Evolutionary conservation across 2,113 vertebrate genomes (phyloP).

Genomic region (Chiloscyllium plagiosum): DNA sequence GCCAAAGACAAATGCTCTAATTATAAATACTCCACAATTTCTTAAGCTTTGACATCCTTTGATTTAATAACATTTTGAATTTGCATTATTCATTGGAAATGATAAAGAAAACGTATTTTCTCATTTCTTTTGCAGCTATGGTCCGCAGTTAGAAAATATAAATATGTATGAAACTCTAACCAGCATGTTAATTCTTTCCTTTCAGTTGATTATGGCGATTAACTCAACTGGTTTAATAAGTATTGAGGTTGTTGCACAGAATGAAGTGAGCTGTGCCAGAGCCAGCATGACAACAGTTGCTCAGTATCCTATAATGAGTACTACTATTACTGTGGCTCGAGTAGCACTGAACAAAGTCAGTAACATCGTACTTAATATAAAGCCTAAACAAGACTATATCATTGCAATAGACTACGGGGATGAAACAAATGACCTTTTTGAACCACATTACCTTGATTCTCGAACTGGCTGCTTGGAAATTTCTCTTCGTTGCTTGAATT

Average conservation of each 20-base stretch:
- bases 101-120: background rate
- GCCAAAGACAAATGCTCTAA: background rate
- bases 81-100: background rate
- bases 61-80: background rate
- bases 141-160: background rate
- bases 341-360: background rate
- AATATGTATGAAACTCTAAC: background rate
- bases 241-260: constrained; percentile 38
- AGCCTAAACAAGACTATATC: background rate
- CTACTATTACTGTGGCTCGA: background rate
- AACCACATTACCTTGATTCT: background rate
- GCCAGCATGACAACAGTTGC: background rate
- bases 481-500: background rate
- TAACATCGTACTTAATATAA: background rate
- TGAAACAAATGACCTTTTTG: background rate
- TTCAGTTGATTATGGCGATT: constrained; percentile 39
- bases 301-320: background rate
- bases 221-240: constrained; percentile 37
- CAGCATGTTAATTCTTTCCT: background rate
- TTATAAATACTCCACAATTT: background rate
- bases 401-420: background rate
- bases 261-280: constrained; percentile 32
- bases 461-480: background rate
- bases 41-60: background rate
- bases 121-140: background rate